These are phyloP conservation scores for Bradynema listronoti DNA, from an alignment of 1,140 invertebrate species.

Conservation along the genomic window DNA sequence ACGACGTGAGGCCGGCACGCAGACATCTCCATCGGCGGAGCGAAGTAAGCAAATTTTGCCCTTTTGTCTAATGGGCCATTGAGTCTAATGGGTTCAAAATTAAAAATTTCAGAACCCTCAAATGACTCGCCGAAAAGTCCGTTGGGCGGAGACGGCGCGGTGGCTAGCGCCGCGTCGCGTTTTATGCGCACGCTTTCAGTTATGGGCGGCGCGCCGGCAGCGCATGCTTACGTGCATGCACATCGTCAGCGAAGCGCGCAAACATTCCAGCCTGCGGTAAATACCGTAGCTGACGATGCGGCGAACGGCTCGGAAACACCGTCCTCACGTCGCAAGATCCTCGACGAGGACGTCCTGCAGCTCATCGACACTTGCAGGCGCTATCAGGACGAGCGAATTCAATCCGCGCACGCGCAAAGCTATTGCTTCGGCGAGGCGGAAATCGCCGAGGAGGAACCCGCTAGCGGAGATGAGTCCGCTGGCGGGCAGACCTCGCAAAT, in stretches of 20 bases:
- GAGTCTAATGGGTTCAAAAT: too few species aligned
- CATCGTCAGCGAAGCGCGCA: too few species aligned
- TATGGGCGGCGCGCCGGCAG: conserved; percentile 17
- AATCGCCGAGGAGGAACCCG: conserved; percentile 10
- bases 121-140: too few species aligned
- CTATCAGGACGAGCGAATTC: conserved; percentile 36
- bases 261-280: too few species aligned
- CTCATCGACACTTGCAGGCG: conserved; percentile 52
- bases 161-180: conserved; percentile 1
- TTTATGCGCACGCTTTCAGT: conserved; percentile 51
- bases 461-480: conserved; percentile 14
- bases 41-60: too few species aligned
- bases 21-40: conserved; percentile 38
- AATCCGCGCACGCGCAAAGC: conserved; percentile 22
- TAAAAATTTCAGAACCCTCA: too few species aligned
- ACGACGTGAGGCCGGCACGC: conserved; percentile 35
- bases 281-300: conserved; percentile 5
- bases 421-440: conserved; percentile 19
- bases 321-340: conserved; percentile 23
- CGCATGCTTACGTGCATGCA: neutral
- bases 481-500: neutral
- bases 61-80: too few species aligned
- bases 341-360: conserved; percentile 52
- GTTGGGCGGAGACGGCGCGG: neutral
- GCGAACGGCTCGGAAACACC: conserved; percentile 6